Percentiles rank a stretch among this genome's conserved stretches.
These are phyloP conservation scores for Boulengeromyrus knoepffleri DNA, from an alignment of 2,113 vertebrate genomes.

Conservation along the genomic window DNA sequence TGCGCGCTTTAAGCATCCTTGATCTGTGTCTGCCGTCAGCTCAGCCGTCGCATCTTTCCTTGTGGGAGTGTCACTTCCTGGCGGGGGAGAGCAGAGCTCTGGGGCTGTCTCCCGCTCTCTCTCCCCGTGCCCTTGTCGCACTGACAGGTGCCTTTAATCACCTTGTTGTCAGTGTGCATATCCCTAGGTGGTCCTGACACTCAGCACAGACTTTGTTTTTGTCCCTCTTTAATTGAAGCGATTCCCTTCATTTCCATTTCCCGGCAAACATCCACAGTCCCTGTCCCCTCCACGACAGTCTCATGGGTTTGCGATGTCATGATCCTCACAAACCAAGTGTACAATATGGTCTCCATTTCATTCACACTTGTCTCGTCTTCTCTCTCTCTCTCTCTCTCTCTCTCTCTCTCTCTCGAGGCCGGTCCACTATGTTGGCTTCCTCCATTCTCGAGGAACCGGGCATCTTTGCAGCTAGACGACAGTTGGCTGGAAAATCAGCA, in stretches of 20 bases:
- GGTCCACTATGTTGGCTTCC: not conserved
- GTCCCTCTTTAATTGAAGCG: not conserved
- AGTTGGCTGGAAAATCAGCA: not conserved
- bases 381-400: not conserved
- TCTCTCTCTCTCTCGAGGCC: not conserved
- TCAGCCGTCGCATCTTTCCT: not conserved
- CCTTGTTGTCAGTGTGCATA: not conserved
- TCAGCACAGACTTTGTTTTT: not conserved
- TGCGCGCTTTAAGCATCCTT: not conserved
- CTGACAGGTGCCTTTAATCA: constrained; percentile 7
- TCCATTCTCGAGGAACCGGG: not conserved
- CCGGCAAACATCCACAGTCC: not conserved
- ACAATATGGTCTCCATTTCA: not conserved
- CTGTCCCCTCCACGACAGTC: not conserved
- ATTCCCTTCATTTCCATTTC: not conserved
- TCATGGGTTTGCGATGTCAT: not conserved
- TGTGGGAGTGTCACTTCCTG: not conserved
- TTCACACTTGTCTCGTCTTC: not conserved
- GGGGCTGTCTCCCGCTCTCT: not conserved
- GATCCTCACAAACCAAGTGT: not conserved
- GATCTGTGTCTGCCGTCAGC: not conserved
- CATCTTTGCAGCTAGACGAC: not conserved
- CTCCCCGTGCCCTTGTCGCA: not conserved
- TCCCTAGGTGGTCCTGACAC: not conserved
- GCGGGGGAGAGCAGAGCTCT: not conserved